Evolutionary conservation across 2,797 vertebrate species (phyloP).

Genomic region (Pitangus sulphuratus): DNA sequence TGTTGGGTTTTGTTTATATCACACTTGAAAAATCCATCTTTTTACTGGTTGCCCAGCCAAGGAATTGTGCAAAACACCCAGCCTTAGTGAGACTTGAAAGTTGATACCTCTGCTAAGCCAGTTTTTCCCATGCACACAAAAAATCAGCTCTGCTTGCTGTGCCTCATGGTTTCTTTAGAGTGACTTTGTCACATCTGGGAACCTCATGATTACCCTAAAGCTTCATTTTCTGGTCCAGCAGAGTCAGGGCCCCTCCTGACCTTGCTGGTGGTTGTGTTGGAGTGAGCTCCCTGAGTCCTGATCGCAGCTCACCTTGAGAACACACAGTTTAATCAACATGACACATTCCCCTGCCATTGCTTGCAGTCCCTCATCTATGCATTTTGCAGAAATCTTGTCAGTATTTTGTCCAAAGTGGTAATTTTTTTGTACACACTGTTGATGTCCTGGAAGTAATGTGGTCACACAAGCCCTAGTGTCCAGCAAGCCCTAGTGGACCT

Average conservation of each 20-base stretch:
- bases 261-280: not conserved
- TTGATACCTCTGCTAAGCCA: not conserved
- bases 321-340: fast-evolving
- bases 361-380: not conserved
- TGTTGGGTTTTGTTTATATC: not conserved
- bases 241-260: not conserved
- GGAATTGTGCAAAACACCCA: slow-evolving; percentile 18
- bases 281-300: fast-evolving
- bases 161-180: not conserved
- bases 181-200: slow-evolving; percentile 43
- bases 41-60: not conserved
- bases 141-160: not conserved
- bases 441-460: not conserved
- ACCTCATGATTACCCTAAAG: slow-evolving; percentile 18
- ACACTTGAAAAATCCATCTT: not conserved
- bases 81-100: not conserved
- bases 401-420: not conserved
- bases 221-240: slow-evolving; percentile 1
- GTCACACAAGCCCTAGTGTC: not conserved
- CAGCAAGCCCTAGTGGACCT: not conserved
- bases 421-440: fast-evolving
- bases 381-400: not conserved
- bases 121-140: not conserved
- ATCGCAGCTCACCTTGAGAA: not conserved
- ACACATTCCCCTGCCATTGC: not conserved